These are phyloP conservation scores for Parazoanthus darwini DNA, from an alignment of 92 coral and sea anemone species.

Conservation along the genomic window DNA sequence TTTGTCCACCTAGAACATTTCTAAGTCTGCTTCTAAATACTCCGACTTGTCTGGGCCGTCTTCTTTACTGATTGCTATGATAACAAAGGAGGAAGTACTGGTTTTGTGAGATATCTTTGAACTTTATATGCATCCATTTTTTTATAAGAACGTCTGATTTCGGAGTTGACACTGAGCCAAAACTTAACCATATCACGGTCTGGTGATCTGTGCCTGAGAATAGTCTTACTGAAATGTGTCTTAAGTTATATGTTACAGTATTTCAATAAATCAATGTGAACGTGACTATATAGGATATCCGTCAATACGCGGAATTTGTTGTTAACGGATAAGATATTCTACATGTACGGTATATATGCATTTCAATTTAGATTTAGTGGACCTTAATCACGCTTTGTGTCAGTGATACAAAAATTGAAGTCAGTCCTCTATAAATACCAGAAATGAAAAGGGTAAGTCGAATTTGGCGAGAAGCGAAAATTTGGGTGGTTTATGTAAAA, in stretches of 20 bases:
- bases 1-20: neutral
- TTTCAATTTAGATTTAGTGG: no score
- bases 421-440: no score
- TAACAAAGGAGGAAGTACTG: neutral
- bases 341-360: no score
- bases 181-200: neutral
- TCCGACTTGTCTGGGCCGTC: constrained; percentile 4
- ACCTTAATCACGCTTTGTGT: no score
- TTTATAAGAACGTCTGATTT: neutral
- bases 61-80: neutral
- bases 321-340: no score
- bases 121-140: neutral
- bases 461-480: no score
- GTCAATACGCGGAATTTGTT: neutral
- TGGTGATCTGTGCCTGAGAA: neutral
- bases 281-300: neutral
- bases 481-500: no score
- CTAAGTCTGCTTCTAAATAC: neutral
- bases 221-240: neutral
- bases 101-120: neutral
- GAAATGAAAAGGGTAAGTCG: no score
- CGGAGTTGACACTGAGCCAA: neutral
- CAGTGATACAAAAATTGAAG: no score
- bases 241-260: no score
- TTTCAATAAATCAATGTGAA: neutral